Base-by-base conservation (phyloP, 2,797 vertebrate species). In the Hyperoplus immaculatus region DNA sequence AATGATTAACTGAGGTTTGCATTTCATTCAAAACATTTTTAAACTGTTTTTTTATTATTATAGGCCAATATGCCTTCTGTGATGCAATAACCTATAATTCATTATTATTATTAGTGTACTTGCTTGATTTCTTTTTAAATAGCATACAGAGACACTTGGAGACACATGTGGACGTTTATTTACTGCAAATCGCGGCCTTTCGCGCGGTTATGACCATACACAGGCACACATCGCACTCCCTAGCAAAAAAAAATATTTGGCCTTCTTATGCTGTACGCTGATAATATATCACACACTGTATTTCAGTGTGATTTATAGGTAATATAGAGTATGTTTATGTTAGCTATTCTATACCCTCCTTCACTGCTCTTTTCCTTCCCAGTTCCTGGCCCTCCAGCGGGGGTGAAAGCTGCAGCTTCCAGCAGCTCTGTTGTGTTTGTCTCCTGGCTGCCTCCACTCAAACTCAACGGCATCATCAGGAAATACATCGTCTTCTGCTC, bases 401-500 rank as follows among this genome's bases (percentile, higher is more conserved):
- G 98, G 9, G 97, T 99, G 50, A 99, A 99, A 91, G 98, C 98
- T 0, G 98, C 97, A 0, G 97, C 98, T 0, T 97, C 98, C 80
- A 97, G 97, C 0, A 96, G 96, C 82, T 97, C 97, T 0, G 97
- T 96, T 0, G 98, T 99, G 74, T 99, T 98, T 0, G 97, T 99
- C 53, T 99, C 98, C 66, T 99, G 98, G 98, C 96, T 99, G 5
- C 98, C 98, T 55, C 98, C 98, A 0, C 94, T 98, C 87, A 99
- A 99, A 92, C 94, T 98, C 84, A 99, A 99, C 0, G 98, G 98
- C 83, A 94, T 99, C 88, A 99, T 99, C 94, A 95, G 97, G 83
- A 99, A 99, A 93, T 99, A 99, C 94, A 99, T 97, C 0, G 96
- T 99, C 74, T 99, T 99, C 96, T 99, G 98, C 94, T 99, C 98